A percentile compares a stretch with the other conserved stretches of the same genome.
These are phyloP conservation scores for Phacellophora camtschatica DNA, from an alignment of 30 jellyfish, hydroid and myxozoan species.

Conservation along the genomic window DNA sequence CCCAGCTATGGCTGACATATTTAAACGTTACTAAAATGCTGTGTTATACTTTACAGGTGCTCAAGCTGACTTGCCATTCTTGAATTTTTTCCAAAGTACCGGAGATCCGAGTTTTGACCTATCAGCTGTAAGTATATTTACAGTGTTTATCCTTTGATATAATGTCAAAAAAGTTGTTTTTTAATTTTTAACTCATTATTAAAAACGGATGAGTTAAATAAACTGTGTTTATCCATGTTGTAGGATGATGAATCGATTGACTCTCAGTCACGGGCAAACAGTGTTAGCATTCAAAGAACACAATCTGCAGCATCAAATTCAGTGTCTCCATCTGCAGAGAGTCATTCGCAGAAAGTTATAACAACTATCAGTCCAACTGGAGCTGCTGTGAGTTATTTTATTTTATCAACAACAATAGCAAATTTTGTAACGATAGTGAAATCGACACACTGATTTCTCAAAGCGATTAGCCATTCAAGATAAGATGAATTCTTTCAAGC, in stretches of 20 bases:
- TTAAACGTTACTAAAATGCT: too few species aligned
- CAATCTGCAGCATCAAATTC: conserved; percentile 18
- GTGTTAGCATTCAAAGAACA: conserved; percentile 24
- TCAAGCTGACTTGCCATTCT: conserved; percentile 49
- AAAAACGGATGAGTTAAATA: too few species aligned
- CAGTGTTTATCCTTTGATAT: not conserved
- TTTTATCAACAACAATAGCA: not conserved
- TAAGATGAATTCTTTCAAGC: too few species aligned
- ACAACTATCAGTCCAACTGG: conserved; percentile 1
- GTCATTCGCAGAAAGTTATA: conserved; percentile 9
- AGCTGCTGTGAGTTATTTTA: conserved; percentile 17
- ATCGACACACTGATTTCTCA: not conserved
- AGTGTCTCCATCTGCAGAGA: conserved; percentile 29
- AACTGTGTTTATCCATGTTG: too few species aligned
- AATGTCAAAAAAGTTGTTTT: too few species aligned
- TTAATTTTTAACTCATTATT: too few species aligned
- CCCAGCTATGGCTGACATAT: too few species aligned
- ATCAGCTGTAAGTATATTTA: conserved; percentile 31
- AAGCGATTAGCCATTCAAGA: not conserved
- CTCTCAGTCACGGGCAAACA: conserved; percentile 30
- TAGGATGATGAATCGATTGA: conserved; percentile 43
- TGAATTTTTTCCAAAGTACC: conserved; percentile 53
- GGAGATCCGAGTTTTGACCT: conserved; percentile 39
- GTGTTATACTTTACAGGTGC: conserved; percentile 64
- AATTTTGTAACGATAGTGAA: not conserved